These are phyloP conservation scores for Australoheros facetus DNA, from an alignment of 2,797 vertebrate genomes.

Conservation along the genomic window DNA sequence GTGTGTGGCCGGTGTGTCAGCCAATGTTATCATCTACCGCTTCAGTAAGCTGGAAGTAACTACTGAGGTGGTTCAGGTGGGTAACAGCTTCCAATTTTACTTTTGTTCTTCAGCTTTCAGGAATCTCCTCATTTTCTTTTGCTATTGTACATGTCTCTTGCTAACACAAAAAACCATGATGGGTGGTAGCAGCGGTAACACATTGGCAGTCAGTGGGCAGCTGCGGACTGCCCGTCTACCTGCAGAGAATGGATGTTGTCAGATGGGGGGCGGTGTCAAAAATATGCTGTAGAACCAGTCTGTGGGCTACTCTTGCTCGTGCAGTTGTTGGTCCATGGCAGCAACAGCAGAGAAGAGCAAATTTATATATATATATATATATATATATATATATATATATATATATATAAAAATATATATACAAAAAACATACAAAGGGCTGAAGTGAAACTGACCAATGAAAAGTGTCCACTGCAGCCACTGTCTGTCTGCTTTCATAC, in stretches of 20 bases:
- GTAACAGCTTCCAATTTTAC: neutral
- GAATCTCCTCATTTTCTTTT: neutral
- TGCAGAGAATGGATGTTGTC: neutral
- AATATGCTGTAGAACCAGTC: neutral
- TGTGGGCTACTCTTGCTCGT: neutral
- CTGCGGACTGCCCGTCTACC: neutral
- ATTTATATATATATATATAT: neutral
- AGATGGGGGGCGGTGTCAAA: neutral
- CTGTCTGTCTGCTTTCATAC: neutral
- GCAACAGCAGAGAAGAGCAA: neutral
- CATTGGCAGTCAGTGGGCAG: too few relatives aligned
- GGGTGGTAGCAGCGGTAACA: too few relatives aligned
- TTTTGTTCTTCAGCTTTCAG: neutral
- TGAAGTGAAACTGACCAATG: neutral
- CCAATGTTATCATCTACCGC: conserved; percentile 94
- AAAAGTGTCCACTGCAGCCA: neutral
- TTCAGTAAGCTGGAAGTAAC: conserved; percentile 97
- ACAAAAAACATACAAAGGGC: neutral
- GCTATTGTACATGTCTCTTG: neutral
- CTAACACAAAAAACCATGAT: neutral
- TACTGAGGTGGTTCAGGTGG: conserved; percentile 95
- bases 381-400: too few relatives aligned
- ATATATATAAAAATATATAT: too few relatives aligned
- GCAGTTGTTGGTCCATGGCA: neutral
- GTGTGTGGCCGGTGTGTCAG: conserved; percentile 96